phyloP scores from a whole-genome alignment of 2,113 vertebrate genomes.

The Elachura formosa region DNA sequence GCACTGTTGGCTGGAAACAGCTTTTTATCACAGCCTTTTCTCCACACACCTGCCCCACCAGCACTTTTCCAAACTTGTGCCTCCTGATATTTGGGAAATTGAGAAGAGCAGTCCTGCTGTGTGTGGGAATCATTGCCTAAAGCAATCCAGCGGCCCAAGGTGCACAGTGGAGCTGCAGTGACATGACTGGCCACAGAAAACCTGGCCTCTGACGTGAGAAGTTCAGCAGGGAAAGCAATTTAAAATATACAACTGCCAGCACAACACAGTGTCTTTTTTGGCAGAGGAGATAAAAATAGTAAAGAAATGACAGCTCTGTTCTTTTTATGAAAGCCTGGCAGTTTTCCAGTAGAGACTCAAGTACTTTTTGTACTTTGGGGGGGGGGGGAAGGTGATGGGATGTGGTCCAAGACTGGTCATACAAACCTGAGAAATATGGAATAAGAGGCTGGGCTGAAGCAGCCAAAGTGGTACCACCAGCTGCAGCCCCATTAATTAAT shows the following conservation, averaged over 20 bases:
- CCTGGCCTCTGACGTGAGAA: not conserved
- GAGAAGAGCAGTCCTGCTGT: not conserved
- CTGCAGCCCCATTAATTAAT: slow-evolving; percentile 85
- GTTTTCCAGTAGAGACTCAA: slow-evolving; percentile 72
- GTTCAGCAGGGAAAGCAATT: not conserved
- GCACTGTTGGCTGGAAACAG: not conserved
- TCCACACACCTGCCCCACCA: not conserved
- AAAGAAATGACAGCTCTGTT: slow-evolving; percentile 70
- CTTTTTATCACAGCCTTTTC: not conserved
- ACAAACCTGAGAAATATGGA: slow-evolving; percentile 75
- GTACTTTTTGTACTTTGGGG: slow-evolving; percentile 74
- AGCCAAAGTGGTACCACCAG: slow-evolving; percentile 88
- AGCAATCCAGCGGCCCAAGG: not conserved
- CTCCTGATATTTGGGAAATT: not conserved
- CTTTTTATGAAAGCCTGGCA: slow-evolving; percentile 72
- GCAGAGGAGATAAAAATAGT: slow-evolving; percentile 72
- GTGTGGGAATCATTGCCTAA: not conserved
- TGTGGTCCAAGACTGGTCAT: slow-evolving; percentile 77
- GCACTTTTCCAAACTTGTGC: not conserved
- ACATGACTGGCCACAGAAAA: not conserved
- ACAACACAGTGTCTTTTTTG: slow-evolving; percentile 63
- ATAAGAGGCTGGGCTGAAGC: slow-evolving; percentile 64
- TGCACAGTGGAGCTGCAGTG: not conserved
- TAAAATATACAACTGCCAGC: slow-evolving; percentile 43
- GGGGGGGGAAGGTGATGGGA: slow-evolving; percentile 64